phyloP scores from a whole-genome alignment of 2,113 vertebrate species.

The Larimichthys crocea region DNA sequence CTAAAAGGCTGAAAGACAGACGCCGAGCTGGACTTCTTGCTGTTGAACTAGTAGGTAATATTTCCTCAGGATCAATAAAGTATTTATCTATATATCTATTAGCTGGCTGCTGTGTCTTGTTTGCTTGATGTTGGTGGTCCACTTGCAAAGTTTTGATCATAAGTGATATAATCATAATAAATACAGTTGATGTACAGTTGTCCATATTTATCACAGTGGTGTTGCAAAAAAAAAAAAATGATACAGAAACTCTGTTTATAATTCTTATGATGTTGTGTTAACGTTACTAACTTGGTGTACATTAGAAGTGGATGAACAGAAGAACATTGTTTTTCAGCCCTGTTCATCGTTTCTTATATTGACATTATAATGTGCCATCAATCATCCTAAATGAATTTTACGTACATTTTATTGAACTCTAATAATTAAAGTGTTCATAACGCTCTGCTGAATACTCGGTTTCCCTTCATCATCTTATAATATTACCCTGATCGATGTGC shows the following conservation, averaged over 20 bases:
- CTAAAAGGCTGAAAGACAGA: too few relatives aligned
- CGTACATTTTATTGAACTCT: slow-evolving; percentile 37
- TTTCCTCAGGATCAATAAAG: too few relatives aligned
- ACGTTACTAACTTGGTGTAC: background rate
- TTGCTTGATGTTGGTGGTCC: too few relatives aligned
- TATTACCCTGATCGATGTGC: slow-evolving; percentile 28
- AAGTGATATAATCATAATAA: too few relatives aligned
- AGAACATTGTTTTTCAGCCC: background rate
- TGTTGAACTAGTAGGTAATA: too few relatives aligned
- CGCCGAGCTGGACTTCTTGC: too few relatives aligned
- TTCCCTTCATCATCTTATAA: slow-evolving; percentile 11
- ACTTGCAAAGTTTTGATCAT: too few relatives aligned
- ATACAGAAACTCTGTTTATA: background rate
- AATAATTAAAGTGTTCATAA: slow-evolving; percentile 21
- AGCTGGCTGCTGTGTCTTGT: too few relatives aligned
- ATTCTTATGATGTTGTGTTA: background rate
- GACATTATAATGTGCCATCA: slow-evolving; percentile 10
- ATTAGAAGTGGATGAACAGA: background rate
- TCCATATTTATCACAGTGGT: too few relatives aligned
- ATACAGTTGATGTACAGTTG: too few relatives aligned
- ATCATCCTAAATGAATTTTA: slow-evolving; percentile 26
- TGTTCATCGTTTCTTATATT: background rate
- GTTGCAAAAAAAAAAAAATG: too few relatives aligned
- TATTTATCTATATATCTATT: too few relatives aligned
- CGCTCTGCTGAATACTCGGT: slow-evolving; percentile 4